These are phyloP conservation scores for Anneissia japonica DNA, from an alignment of 35 echinoderm and acorn worm genomes.

Conservation along the genomic window DNA sequence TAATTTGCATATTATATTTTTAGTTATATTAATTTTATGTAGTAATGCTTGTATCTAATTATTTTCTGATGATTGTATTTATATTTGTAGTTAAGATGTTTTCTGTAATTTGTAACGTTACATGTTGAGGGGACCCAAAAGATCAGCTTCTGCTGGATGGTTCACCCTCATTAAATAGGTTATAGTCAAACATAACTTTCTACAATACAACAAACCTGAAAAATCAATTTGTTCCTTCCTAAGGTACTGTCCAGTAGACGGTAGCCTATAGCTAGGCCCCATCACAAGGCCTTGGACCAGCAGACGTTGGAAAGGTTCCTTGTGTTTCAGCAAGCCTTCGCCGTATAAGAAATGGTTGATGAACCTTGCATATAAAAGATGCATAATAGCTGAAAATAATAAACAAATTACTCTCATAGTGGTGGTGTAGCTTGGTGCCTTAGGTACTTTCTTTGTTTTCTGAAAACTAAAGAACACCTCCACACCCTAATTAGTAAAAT, in stretches of 20 bases:
- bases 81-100: no score
- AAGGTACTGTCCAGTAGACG: slow-evolving; percentile 73
- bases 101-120: no score
- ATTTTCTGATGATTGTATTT: no score
- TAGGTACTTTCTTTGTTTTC: no score
- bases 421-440: no score
- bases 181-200: not conserved
- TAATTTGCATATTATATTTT: no score
- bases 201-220: slow-evolving; percentile 45
- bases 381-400: slow-evolving; percentile 68
- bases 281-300: slow-evolving; percentile 90
- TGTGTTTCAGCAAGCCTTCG: slow-evolving; percentile 72
- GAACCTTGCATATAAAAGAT: slow-evolving; percentile 91
- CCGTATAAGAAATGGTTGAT: slow-evolving; percentile 90
- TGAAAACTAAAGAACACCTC: no score
- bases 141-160: not conserved
- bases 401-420: no score
- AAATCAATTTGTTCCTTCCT: slow-evolving; percentile 65
- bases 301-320: slow-evolving; percentile 83
- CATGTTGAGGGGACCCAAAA: no score
- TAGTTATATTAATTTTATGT: no score
- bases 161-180: not conserved
- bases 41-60: no score
- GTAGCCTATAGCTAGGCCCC: slow-evolving; percentile 80
- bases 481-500: no score